Evolutionary conservation across 2,888 invertebrate genomes (phyloP), one percentile per base, ranked within the genome.

Genomic region (Melanotus villosus): DNA sequence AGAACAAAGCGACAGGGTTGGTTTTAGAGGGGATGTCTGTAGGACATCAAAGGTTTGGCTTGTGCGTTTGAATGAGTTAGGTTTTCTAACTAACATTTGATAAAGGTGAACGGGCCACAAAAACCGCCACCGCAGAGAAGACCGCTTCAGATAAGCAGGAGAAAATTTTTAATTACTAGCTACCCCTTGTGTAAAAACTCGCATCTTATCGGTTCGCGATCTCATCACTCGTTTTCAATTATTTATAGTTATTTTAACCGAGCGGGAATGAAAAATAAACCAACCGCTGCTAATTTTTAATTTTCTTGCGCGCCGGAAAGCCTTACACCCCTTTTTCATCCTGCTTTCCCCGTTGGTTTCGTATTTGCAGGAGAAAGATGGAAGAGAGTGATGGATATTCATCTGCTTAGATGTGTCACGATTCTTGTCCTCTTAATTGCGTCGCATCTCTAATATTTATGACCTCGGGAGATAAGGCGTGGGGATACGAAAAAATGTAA

Each of bases 221-320:
- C 80, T 79, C 80, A 80, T 81, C 80, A 79, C 78, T 76, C 79
- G 80, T 79, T 80, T 80, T 82, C 81, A 82, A 82, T 83, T 82
- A 83, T 83, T 83, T 83, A 83, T 82, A 81, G 82, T 81, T 82
- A 80, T 81, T 81, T 80, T 79, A 80, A 79, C 76, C 78, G 78
- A 73, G 79, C 77, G 76, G 77, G 77, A 79, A 81, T 79, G 81
- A 80, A 80, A 80, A 81, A 81, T 80, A 79, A 80, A 80, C 79
- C 78, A 77, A 76, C 74, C 78, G 73, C 77, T 76, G 76, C 79
- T 79, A 80, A 79, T 79, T 79, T 79, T 77, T 79, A 77, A 76
- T 76, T 77, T 75, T 73, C 71, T 73, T 59, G 54, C 21, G 23
- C 57, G 57, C 43, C 56, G 14, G 23, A 59, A 59, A 56, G 38